A percentile compares a stretch with the other conserved stretches of the same genome.
These are phyloP conservation scores for Parauchenoglanis punctatus DNA, from an alignment of 2,797 vertebrate genomes.

Conservation along the genomic window DNA sequence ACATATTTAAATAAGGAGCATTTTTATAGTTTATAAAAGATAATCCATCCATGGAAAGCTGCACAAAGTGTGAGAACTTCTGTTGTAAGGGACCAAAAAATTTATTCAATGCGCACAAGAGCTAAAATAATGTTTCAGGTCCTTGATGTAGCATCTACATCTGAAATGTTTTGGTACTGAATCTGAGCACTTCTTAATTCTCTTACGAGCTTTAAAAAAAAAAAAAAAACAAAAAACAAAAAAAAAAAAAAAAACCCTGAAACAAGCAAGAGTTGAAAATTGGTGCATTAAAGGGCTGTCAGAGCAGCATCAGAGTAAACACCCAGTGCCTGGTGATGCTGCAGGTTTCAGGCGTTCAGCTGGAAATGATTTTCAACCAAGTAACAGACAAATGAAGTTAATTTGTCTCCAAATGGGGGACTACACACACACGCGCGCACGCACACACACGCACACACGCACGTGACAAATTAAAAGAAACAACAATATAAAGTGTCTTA, in stretches of 20 bases:
- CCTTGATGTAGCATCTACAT: neutral
- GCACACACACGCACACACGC: too few species aligned
- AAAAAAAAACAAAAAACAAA: neutral
- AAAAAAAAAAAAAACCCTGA: neutral
- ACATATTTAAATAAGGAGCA: neutral
- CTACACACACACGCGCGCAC: neutral
- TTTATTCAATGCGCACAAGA: neutral
- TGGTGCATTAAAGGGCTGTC: neutral
- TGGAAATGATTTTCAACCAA: neutral
- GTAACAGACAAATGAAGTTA: neutral
- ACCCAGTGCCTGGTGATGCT: neutral
- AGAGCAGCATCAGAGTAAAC: neutral
- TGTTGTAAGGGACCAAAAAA: neutral
- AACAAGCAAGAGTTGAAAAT: neutral
- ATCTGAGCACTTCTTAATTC: neutral
- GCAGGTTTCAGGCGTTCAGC: neutral
- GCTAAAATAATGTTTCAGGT: neutral
- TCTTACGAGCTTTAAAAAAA: neutral
- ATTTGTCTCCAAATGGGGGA: neutral
- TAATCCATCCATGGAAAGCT: neutral
- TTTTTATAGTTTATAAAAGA: neutral
- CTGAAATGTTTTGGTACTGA: constrained; percentile 10
- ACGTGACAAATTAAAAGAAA: neutral
- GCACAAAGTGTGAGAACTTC: neutral
- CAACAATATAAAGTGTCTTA: neutral